phyloP scores from a whole-genome alignment of 2,888 invertebrate genomes.

The Acanthosoma haemorrhoidale region DNA sequence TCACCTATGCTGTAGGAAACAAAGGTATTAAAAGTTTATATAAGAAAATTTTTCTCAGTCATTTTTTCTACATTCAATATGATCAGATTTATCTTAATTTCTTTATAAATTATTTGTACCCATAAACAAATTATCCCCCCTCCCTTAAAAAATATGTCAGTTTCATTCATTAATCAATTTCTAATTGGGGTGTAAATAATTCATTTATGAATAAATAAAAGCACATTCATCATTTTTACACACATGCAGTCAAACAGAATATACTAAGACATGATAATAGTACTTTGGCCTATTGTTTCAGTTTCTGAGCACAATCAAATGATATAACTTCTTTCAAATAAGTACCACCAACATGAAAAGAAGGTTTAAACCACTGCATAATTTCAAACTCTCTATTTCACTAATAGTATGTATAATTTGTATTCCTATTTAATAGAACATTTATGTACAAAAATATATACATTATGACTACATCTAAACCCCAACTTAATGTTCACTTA shows the following conservation, averaged over 20 bases:
- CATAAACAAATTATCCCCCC: constrained; percentile 17
- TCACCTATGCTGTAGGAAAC: constrained; percentile 38
- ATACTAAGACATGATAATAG: constrained; percentile 32
- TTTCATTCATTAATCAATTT: constrained; percentile 30
- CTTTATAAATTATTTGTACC: constrained; percentile 25
- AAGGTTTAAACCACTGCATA: constrained; percentile 19
- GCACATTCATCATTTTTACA: constrained; percentile 5
- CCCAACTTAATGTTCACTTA: constrained; percentile 35
- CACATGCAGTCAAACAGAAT: constrained; percentile 23
- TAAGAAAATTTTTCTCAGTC: constrained; percentile 28
- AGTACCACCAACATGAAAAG: constrained; percentile 31
- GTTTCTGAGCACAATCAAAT: constrained; percentile 35
- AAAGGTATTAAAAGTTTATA: constrained; percentile 30
- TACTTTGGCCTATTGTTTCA: constrained; percentile 37
- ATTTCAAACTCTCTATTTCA: constrained; percentile 25
- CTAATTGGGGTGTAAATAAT: constrained; percentile 25
- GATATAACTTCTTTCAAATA: constrained; percentile 18
- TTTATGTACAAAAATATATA: constrained; percentile 41
- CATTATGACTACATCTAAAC: constrained; percentile 38
- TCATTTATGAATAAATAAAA: constrained; percentile 33
- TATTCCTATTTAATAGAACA: constrained; percentile 33
- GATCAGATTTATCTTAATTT: constrained; percentile 9
- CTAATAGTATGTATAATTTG: constrained; percentile 24
- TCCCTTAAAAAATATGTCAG: constrained; percentile 30
- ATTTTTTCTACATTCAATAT: constrained; percentile 26